Conservation (phyloP, 37 sponge, comb jelly and placozoan species). For the Mnemiopsis leidyi region DNA sequence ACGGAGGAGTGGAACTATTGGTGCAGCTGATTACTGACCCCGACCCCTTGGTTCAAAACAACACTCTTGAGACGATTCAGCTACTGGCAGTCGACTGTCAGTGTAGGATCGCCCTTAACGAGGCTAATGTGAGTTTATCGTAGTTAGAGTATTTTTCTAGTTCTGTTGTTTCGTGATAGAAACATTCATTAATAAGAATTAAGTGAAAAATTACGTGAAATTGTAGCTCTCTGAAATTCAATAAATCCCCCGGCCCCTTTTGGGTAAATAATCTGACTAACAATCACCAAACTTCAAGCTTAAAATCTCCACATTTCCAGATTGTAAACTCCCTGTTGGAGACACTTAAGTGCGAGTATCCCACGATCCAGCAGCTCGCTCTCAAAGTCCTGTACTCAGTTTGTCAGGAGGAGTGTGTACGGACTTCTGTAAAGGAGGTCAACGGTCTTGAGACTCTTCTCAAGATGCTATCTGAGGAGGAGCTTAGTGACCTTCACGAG, state of each 20-base stretch:
- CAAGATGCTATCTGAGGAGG: background rate
- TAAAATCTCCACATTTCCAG: no score
- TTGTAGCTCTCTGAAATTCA: no score
- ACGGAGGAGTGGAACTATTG: background rate
- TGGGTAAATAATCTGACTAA: no score
- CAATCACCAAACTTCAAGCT: no score
- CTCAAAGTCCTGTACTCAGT: conserved; percentile 20
- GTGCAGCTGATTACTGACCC: conserved; percentile 29
- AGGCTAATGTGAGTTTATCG: background rate
- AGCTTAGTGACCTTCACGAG: background rate
- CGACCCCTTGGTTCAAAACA: background rate
- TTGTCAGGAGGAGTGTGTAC: conserved; percentile 22
- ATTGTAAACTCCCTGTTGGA: background rate
- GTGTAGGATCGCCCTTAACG: conserved; percentile 46
- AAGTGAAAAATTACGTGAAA: no score
- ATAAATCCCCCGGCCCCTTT: no score
- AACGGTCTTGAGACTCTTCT: background rate
- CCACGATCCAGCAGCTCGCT: background rate
- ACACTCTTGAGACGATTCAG: background rate
- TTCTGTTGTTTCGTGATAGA: no score
- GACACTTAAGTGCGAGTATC: conserved; percentile 3
- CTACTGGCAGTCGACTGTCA: background rate
- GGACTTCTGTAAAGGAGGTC: background rate
- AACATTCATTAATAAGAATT: no score
- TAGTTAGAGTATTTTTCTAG: no score